phyloP scores from a whole-genome alignment of 1,140 invertebrate species.

The roundworm (Caenorhabditis elegans) region DNA sequence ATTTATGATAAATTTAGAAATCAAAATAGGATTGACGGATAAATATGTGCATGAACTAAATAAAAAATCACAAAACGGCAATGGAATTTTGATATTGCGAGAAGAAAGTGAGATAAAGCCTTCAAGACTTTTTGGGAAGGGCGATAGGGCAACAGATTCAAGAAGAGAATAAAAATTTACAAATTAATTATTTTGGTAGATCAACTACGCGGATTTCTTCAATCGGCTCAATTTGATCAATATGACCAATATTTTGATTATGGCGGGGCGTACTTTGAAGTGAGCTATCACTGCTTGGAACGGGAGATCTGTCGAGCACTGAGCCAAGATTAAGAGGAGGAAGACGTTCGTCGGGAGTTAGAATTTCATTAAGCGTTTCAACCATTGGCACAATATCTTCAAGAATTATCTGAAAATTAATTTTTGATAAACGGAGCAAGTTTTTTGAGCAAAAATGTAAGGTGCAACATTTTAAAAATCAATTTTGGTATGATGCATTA shows the following conservation, averaged over 20 bases:
- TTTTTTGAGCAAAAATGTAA: no score
- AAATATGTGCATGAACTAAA: neutral
- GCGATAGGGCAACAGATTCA: neutral
- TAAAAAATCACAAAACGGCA: neutral
- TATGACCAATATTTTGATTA: neutral
- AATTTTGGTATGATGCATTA: no score
- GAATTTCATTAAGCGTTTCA: constrained; percentile 11
- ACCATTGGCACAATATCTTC: constrained; percentile 12
- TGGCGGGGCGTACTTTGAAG: constrained; percentile 13
- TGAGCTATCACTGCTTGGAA: neutral
- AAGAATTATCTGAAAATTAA: neutral
- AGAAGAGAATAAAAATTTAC: neutral
- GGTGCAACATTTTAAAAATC: no score
- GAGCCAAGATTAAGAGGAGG: constrained; percentile 78
- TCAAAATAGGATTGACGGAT: no score
- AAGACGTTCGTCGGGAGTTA: constrained; percentile 69
- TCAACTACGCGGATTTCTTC: constrained; percentile 1
- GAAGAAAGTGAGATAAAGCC: neutral
- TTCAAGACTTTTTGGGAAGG: neutral
- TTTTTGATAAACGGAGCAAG: neutral
- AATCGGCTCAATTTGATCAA: neutral
- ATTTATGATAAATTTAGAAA: no score
- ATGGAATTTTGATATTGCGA: neutral
- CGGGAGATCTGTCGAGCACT: neutral
- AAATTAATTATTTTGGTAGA: neutral